Conservation (phyloP, 2,888 invertebrate genomes). For the Dinocampus coccinellae region DNA sequence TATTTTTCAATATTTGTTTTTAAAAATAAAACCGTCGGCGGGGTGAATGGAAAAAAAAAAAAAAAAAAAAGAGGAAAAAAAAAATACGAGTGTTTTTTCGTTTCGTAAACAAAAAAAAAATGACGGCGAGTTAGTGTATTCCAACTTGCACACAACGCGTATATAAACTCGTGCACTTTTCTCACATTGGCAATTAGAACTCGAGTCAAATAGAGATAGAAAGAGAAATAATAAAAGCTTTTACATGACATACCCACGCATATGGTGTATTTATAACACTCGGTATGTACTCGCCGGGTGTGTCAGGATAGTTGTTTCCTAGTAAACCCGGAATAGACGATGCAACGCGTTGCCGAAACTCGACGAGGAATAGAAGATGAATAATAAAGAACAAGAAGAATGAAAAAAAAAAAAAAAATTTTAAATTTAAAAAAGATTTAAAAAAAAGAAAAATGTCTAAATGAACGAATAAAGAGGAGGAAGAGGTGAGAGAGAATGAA, state of each 20-base stretch:
- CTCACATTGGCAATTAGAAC: slow-evolving; percentile 23
- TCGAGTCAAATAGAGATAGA: slow-evolving; percentile 1
- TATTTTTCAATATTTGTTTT: too few relatives aligned
- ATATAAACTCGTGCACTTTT: slow-evolving; percentile 20
- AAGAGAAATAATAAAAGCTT: not conserved
- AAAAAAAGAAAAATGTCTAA: not conserved
- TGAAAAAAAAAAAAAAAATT: not conserved
- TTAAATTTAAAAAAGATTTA: not conserved
- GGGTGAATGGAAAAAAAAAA: not conserved
- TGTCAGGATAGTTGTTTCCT: slow-evolving; percentile 55
- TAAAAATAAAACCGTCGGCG: not conserved
- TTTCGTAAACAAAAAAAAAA: too few relatives aligned
- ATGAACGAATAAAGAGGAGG: not conserved
- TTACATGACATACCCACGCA: slow-evolving; percentile 22
- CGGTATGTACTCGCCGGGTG: slow-evolving; percentile 26
- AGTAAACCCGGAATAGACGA: slow-evolving; percentile 63
- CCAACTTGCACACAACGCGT: slow-evolving; percentile 22
- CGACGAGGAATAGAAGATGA: slow-evolving; percentile 23
- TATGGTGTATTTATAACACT: too few relatives aligned
- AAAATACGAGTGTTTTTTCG: not conserved
- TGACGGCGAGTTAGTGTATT: not conserved
- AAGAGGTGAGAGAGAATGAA: not conserved
- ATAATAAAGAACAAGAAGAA: slow-evolving; percentile 9
- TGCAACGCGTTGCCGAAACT: slow-evolving; percentile 40
- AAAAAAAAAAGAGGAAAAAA: not conserved